A percentile compares a stretch with the other conserved stretches of the same genome.
Evolutionary conservation across 2,797 vertebrate species (phyloP).

Genomic region (Anguilla anguilla): DNA sequence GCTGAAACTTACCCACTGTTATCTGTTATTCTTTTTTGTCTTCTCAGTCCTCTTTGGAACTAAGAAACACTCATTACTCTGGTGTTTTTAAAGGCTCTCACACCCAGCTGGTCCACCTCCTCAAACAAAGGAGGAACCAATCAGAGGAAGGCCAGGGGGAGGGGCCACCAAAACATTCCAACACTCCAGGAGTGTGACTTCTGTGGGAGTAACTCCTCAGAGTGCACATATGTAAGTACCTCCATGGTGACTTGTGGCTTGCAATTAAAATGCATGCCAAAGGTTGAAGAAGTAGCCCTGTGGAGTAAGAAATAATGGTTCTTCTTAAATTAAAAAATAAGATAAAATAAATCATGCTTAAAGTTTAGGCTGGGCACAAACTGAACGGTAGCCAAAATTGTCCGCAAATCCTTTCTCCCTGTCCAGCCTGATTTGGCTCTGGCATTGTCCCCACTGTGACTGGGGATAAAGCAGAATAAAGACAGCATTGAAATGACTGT

Average conservation of each 20-base stretch:
- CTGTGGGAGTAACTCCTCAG: neutral
- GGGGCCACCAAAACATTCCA: neutral
- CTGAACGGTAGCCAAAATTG: slow-evolving; percentile 6
- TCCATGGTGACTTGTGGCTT: neutral
- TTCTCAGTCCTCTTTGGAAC: neutral
- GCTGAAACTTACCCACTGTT: neutral
- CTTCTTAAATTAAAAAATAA: neutral
- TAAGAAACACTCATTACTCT: neutral
- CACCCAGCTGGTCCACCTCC: neutral
- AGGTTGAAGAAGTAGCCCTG: neutral
- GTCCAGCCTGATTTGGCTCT: neutral
- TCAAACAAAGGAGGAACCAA: neutral
- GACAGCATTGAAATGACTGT: slow-evolving; percentile 14
- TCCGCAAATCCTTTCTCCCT: neutral
- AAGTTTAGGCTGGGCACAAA: neutral
- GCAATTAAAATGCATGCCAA: neutral
- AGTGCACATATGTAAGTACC: neutral
- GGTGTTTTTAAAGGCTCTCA: slow-evolving; percentile 8
- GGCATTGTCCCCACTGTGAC: neutral
- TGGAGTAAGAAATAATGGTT: neutral
- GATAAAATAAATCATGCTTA: neutral
- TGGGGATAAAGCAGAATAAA: slow-evolving; percentile 4
- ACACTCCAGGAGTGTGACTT: slow-evolving; percentile 7
- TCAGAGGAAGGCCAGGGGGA: neutral
- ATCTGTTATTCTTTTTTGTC: neutral